Evolutionary conservation across 2,888 invertebrate genomes (phyloP).

Genomic region (Taphrorychus bicolor): DNA sequence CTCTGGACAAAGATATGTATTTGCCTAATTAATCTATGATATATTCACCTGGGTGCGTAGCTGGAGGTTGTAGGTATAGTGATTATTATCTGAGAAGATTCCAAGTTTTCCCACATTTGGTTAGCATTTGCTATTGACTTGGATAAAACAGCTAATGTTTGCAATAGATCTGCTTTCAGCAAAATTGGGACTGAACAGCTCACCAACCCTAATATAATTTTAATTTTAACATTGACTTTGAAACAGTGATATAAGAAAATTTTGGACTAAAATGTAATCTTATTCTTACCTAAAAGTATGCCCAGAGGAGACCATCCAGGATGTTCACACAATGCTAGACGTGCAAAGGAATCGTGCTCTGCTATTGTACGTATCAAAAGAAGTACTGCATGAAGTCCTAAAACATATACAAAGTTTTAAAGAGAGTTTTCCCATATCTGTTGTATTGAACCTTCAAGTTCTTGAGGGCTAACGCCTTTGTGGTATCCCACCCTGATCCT

Average conservation of each 20-base stretch:
- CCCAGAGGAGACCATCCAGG: conserved; percentile 86
- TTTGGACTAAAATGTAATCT: no score
- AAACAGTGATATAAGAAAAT: no score
- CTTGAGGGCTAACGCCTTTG: conserved; percentile 77
- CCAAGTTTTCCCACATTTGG: conserved; percentile 85
- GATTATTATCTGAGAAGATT: conserved; percentile 80
- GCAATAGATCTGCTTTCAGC: conserved; percentile 85
- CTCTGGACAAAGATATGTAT: no score
- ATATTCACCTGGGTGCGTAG: conserved; percentile 65
- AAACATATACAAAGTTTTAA: not conserved
- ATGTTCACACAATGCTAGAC: conserved; percentile 85
- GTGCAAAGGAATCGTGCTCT: conserved; percentile 78
- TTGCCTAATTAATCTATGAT: no score
- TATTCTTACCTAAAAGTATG: conserved; percentile 68
- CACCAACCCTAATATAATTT: conserved; percentile 68
- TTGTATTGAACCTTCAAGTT: conserved; percentile 70
- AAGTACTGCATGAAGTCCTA: conserved; percentile 78
- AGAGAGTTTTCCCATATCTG: not conserved
- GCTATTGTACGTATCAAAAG: conserved; percentile 80
- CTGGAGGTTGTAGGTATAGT: conserved; percentile 70
- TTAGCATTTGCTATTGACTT: conserved; percentile 77
- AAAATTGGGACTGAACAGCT: conserved; percentile 86
- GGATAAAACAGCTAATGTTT: conserved; percentile 81
- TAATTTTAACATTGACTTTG: no score
- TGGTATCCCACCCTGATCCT: conserved; percentile 56